Evolutionary conservation across 2,113 vertebrate genomes (phyloP), one percentile per base, ranked within the genome.

Genomic region (Cryptomyrus ogoouensis): DNA sequence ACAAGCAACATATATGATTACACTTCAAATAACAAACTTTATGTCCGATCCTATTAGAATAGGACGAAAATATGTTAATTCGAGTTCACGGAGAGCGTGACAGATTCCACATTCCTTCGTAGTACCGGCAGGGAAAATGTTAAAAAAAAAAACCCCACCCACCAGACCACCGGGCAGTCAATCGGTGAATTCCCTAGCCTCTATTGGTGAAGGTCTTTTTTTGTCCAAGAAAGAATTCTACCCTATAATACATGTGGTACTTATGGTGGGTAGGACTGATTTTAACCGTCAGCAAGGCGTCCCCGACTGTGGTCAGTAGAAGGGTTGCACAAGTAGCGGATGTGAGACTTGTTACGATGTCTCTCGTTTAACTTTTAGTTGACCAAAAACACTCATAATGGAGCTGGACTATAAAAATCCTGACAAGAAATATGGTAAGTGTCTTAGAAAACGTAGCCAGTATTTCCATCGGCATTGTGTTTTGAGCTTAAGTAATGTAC

Each of bases 341-440:
- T 53, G 47, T 31, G 13, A 50, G 53, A 39, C 49, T 87, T 31
- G 19, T 31, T 35, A 87, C n/a, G 15, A 89, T 86, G 39, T 13
- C 10, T 53, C 27, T 4, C 31, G 10, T 35, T 53, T 87, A 53
- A 87, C 85, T 35, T 53, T 53, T 35, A 53, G n/a, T 35, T 47
- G 50, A 24, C 85, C 31, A 49, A 87, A 56, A 52, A 31, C 24
- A 83, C 52, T n/a, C 53, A 85, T 52, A 90, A 96, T 95, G 95
- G 95, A 95, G 90, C 83, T 90, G 89, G 94, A 95, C 74, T 94
- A 94, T 46, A 95, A 94, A 92, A 94, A 92, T 13, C 92, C 93
- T 21, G 94, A 95, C 89, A 88, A 92, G 1, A 95, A 96, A 95
- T 95, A 94, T 91, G 95, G 95, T 95, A 93, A 94, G 94, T 13